A percentile compares a stretch with the other conserved stretches of the same genome.
Conservation (phyloP, 2,113 vertebrate species). For the Cranoglanis bouderius region DNA sequence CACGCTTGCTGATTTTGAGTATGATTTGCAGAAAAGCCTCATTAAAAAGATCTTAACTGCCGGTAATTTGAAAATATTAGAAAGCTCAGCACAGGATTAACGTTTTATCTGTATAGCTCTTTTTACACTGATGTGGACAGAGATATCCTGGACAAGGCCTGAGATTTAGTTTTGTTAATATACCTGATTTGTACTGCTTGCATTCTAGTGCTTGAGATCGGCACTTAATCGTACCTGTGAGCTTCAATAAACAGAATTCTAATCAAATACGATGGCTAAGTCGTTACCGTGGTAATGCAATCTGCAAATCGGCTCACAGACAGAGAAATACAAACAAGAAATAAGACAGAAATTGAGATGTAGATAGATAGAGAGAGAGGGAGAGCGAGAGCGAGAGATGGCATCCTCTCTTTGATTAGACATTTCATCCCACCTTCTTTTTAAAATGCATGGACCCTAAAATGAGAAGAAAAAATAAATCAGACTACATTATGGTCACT, state of each 20-base stretch:
- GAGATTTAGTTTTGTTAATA: conserved; percentile 1
- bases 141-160: neutral
- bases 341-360: neutral
- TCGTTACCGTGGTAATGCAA: conserved; percentile 47
- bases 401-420: conserved; percentile 25
- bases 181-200: neutral
- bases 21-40: neutral
- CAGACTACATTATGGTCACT: conserved; percentile 10
- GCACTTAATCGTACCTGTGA: conserved; percentile 25
- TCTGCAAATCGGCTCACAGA: conserved; percentile 39
- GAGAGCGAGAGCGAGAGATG: neutral
- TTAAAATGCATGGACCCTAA: conserved; percentile 29
- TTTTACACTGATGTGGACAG: neutral
- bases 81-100: neutral
- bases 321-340: neutral
- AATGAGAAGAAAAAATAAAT: neutral
- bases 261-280: conserved; percentile 44
- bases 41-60: conserved; percentile 12
- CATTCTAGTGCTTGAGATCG: conserved; percentile 10
- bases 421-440: conserved; percentile 28
- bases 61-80: neutral
- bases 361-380: neutral
- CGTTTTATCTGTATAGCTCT: neutral
- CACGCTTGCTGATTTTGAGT: neutral
- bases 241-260: conserved; percentile 40